phyloP scores from a whole-genome alignment of 2,888 invertebrate species.

The Dicranocentrus wangi region DNA sequence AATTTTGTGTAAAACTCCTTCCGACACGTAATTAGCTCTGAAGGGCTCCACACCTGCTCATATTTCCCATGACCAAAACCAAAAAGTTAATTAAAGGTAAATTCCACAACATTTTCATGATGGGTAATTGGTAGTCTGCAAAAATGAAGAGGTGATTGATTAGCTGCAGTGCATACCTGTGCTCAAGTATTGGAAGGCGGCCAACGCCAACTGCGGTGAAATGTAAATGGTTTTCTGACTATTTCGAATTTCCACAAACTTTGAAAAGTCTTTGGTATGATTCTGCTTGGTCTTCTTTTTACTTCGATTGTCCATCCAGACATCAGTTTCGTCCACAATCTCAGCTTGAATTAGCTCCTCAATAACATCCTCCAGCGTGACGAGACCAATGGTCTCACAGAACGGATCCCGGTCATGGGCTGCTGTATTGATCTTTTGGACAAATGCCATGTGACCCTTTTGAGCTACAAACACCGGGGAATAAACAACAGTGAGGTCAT shows the following conservation, averaged over 20 bases:
- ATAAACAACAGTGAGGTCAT: too few relatives aligned
- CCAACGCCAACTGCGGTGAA: conserved; percentile 93
- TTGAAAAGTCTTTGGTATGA: conserved; percentile 83
- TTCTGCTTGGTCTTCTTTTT: conserved; percentile 66
- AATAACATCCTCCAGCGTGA: conserved; percentile 93
- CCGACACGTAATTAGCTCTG: conserved; percentile 87
- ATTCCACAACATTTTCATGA: background rate
- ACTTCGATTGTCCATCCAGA: conserved; percentile 76
- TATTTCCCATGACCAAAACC: too few relatives aligned
- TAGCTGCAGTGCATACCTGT: conserved; percentile 82
- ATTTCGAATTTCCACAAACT: conserved; percentile 89
- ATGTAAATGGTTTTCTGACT: conserved; percentile 85
- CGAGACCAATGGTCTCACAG: conserved; percentile 93
- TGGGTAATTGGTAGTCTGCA: conserved; percentile 15
- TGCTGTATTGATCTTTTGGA: conserved; percentile 92
- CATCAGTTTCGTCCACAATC: conserved; percentile 97
- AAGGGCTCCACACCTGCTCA: conserved; percentile 90
- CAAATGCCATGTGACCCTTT: conserved; percentile 93
- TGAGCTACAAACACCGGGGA: conserved; percentile 47
- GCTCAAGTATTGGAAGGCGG: conserved; percentile 95
- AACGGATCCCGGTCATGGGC: conserved; percentile 91
- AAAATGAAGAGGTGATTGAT: conserved; percentile 24
- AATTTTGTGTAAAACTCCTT: conserved; percentile 90
- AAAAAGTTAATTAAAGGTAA: conserved; percentile 73
- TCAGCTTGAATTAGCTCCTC: conserved; percentile 98